Base-by-base conservation (phyloP, 2,888 invertebrate genomes). In the Melitaea athalia region DNA sequence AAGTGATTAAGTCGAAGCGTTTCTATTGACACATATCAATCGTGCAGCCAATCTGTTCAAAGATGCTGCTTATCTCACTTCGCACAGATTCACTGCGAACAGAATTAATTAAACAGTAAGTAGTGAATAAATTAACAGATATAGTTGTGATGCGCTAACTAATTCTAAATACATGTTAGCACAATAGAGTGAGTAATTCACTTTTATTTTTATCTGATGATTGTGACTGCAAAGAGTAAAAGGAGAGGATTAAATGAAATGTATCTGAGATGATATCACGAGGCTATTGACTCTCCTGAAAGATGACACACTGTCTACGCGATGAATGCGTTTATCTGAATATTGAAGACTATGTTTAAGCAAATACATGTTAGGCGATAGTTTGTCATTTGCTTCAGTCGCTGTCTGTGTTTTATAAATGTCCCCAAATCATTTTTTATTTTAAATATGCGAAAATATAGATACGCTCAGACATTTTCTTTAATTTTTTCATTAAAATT, bases 151-250 rank as follows among this genome's bases (percentile, higher is more conserved):
- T 31, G 33, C 7, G 53, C 15, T 50, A 50, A 50, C 15, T 33
- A 31, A 11, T 11, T 31, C 24, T 3, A 55, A 7, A 55, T 57
- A 55, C 43, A 38, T 8, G 4, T 38, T 38, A 43, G 17, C 17
- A 57, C 65, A 69, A 69, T 62, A 33, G 57, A 61, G 59, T 66
- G 69, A 66, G 63, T 66, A 66, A 66, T 63, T 57, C 66, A n/a
- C 17, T 62, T 43, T 63, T 66, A 66, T 66, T 69, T 62, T 63
- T 62, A 53, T 69, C 57, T 61, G 3, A 6, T 49, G 47, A 64
- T 52, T 59, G 59, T 64, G 59, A 17, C 31, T 45, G 45, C 17
- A 33, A 31, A 47, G 55, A 33, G 53, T 43, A 61, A 49, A 61
- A 50, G 55, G 61, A 47, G 55, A 61, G 53, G 53, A 55, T 55